phyloP scores from a whole-genome alignment of 2,888 invertebrate species.

The Drosophila subsilvestris region DNA sequence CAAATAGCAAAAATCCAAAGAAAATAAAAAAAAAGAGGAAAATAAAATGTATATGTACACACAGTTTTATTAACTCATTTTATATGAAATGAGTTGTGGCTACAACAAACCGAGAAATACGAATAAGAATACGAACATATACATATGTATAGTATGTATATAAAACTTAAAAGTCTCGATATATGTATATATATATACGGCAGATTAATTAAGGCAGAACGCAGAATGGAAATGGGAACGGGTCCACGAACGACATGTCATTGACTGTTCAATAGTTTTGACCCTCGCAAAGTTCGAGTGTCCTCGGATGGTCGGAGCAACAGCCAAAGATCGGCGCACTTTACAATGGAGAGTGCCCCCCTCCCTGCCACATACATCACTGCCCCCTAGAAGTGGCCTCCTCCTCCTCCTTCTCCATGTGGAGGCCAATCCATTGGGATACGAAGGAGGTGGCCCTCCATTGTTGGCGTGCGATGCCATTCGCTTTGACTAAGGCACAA shows the following conservation, averaged over 20 bases:
- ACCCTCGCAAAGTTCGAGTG: conserved; percentile 77
- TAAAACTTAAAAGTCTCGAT: conserved; percentile 73
- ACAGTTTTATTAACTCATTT: conserved; percentile 31
- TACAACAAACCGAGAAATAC: conserved; percentile 1
- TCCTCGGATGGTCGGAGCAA: neutral
- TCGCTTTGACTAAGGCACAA: conserved; percentile 63
- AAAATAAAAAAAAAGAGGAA: conserved; percentile 15
- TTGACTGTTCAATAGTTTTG: conserved; percentile 76
- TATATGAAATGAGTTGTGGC: conserved; percentile 1
- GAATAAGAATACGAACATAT: conserved; percentile 4
- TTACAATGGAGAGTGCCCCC: conserved; percentile 50
- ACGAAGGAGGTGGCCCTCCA: neutral
- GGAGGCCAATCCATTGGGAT: conserved; percentile 31
- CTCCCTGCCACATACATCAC: conserved; percentile 5
- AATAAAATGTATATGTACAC: conserved; percentile 30
- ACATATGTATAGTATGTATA: conserved; percentile 9
- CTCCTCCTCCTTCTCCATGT: neutral
- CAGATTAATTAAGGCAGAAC: conserved; percentile 57
- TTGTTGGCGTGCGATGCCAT: conserved; percentile 60
- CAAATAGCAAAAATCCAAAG: conserved; percentile 32
- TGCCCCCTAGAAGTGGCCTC: conserved; percentile 2
- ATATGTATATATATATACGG: conserved; percentile 29
- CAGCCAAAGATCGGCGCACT: conserved; percentile 72
- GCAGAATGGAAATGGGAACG: conserved; percentile 2
- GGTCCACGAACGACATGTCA: conserved; percentile 56